These are phyloP conservation scores for Heliocidaris erythrogramma DNA, from an alignment of 35 echinoderm and acorn worm species.

Conservation along the genomic window DNA sequence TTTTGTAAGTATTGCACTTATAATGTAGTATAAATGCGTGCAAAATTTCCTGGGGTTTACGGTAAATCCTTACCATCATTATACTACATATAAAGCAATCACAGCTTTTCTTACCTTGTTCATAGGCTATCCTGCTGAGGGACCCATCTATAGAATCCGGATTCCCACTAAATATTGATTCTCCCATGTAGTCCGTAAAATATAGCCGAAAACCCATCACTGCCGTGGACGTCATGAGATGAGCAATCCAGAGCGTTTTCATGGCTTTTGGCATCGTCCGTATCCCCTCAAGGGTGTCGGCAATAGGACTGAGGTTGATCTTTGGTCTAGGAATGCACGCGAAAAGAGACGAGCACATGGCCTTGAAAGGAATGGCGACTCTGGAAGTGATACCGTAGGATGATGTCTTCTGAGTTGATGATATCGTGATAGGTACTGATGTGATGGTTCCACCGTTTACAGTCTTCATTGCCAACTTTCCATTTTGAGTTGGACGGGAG, in stretches of 20 bases:
- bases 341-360: background rate
- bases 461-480: background rate
- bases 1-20: too few relatives aligned
- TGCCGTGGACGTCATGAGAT: conserved; percentile 77
- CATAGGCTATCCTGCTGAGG: conserved; percentile 60
- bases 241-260: conserved; percentile 67
- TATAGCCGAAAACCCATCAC: conserved; percentile 91
- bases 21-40: too few relatives aligned
- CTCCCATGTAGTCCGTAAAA: conserved; percentile 94
- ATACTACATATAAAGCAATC: too few relatives aligned
- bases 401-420: background rate
- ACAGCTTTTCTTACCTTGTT: conserved; percentile 63
- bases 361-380: background rate
- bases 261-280: conserved; percentile 81
- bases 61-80: too few relatives aligned
- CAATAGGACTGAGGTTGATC: background rate
- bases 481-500: background rate
- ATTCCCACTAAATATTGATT: conserved; percentile 83
- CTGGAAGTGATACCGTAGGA: background rate
- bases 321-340: background rate
- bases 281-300: conserved; percentile 51
- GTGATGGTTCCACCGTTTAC: background rate
- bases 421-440: background rate
- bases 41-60: too few relatives aligned
- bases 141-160: conserved; percentile 65